These are phyloP conservation scores for Julus scanicus DNA, from an alignment of 2,888 invertebrate genomes.

Conservation along the genomic window DNA sequence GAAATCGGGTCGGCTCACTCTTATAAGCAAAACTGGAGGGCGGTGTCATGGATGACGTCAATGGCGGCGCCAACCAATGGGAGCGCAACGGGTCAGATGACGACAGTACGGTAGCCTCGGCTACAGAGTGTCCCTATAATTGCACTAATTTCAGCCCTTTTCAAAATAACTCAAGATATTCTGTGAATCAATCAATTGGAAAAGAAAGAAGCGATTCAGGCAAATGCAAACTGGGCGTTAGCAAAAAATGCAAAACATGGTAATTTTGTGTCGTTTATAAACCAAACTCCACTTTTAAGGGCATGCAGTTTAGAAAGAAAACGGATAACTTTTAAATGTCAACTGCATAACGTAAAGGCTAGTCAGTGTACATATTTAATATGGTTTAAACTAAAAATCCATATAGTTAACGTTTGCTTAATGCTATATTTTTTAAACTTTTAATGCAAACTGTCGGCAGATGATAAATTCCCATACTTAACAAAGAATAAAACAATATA, in stretches of 20 bases:
- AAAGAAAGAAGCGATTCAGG: neutral
- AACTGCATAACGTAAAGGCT: too few relatives aligned
- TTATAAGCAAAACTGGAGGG: neutral
- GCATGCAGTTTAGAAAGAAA: too few relatives aligned
- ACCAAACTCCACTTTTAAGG: neutral
- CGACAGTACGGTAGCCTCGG: neutral
- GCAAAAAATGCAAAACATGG: too few relatives aligned
- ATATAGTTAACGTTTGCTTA: too few relatives aligned
- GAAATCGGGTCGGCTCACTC: neutral
- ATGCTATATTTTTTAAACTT: too few relatives aligned
- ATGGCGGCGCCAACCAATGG: neutral
- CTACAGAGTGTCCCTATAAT: neutral
- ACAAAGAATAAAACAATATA: too few relatives aligned
- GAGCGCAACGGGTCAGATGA: constrained; percentile 4
- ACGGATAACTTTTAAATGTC: too few relatives aligned
- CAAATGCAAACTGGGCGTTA: neutral
- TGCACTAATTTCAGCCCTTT: neutral
- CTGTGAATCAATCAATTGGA: neutral
- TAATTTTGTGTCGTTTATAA: neutral
- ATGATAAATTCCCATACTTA: too few relatives aligned
- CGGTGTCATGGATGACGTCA: neutral
- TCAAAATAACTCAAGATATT: too few relatives aligned
- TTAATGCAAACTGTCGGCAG: too few relatives aligned
- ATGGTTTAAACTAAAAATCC: too few relatives aligned
- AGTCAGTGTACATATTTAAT: too few relatives aligned